phyloP scores from a whole-genome alignment of 2,797 vertebrate species.

The Karalla daura region DNA sequence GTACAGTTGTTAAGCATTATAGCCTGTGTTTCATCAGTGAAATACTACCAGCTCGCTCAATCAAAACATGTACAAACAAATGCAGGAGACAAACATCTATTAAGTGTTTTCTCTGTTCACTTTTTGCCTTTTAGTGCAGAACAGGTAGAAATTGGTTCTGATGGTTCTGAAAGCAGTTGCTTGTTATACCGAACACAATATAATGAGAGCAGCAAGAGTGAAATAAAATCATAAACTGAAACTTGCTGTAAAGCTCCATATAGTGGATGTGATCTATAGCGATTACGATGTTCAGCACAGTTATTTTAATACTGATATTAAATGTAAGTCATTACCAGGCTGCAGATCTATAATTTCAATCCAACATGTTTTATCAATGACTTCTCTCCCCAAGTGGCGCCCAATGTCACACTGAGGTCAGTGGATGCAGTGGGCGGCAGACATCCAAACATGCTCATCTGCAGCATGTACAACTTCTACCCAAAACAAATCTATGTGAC shows the following conservation, averaged over 20 bases:
- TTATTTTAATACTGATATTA: neutral
- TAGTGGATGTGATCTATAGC: too few species aligned
- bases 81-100: too few species aligned
- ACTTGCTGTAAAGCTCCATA: too few species aligned
- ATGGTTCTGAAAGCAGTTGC: neutral
- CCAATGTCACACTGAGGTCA: slow-evolving; percentile 59
- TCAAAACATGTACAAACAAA: too few species aligned
- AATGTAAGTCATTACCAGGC: neutral
- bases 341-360: neutral
- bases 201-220: neutral
- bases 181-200: neutral
- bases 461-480: slow-evolving; percentile 81
- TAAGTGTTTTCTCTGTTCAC: too few species aligned
- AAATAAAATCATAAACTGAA: neutral
- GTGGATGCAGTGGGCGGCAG: slow-evolving; percentile 19
- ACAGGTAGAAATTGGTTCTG: neutral
- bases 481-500: slow-evolving; percentile 74
- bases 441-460: slow-evolving; percentile 68
- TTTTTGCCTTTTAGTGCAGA: too few species aligned
- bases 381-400: slow-evolving; percentile 52
- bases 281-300: too few species aligned
- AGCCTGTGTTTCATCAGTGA: too few species aligned
- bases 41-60: too few species aligned
- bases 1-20: neutral
- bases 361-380: neutral